Evolutionary conservation across 2,888 invertebrate genomes (phyloP).

Genomic region (Plemyria rubiginata): DNA sequence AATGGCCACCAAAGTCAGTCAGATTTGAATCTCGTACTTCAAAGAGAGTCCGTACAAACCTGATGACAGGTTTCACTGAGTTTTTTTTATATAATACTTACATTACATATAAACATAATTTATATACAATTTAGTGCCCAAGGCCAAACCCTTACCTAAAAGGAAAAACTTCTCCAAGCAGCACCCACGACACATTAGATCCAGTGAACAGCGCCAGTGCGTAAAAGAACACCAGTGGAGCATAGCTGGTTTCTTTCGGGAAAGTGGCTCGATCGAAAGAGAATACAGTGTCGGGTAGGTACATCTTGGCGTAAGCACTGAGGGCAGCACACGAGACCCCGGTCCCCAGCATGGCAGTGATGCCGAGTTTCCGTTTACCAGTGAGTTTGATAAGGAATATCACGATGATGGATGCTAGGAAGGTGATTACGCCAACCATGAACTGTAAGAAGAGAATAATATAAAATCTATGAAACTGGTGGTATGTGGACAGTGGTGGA

Average conservation of each 20-base stretch:
- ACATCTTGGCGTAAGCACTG: conserved; percentile 67
- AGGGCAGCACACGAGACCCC: conserved; percentile 64
- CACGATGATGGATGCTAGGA: conserved; percentile 65
- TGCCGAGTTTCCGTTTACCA: conserved; percentile 74
- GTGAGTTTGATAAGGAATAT: conserved; percentile 66
- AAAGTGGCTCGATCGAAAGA: conserved; percentile 68
- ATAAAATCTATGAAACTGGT: background rate
- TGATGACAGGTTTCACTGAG: too few species aligned
- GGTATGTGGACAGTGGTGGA: too few species aligned
- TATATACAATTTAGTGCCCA: background rate
- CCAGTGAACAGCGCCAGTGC: conserved; percentile 64
- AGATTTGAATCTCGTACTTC: too few species aligned
- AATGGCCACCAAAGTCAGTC: too few species aligned
- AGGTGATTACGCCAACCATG: conserved; percentile 70
- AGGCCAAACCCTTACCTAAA: conserved; percentile 63
- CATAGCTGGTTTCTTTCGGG: conserved; percentile 59
- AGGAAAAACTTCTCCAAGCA: conserved; percentile 84
- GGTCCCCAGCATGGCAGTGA: conserved; percentile 66
- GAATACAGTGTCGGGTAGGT: conserved; percentile 62
- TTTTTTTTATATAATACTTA: too few species aligned
- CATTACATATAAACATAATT: background rate
- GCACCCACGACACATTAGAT: conserved; percentile 78
- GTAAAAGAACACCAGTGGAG: conserved; percentile 67
- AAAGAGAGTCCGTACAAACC: too few species aligned
- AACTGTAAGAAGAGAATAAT: conserved; percentile 51